Conservation (phyloP, 1,140 invertebrate species). For the Nymphalis io region DNA sequence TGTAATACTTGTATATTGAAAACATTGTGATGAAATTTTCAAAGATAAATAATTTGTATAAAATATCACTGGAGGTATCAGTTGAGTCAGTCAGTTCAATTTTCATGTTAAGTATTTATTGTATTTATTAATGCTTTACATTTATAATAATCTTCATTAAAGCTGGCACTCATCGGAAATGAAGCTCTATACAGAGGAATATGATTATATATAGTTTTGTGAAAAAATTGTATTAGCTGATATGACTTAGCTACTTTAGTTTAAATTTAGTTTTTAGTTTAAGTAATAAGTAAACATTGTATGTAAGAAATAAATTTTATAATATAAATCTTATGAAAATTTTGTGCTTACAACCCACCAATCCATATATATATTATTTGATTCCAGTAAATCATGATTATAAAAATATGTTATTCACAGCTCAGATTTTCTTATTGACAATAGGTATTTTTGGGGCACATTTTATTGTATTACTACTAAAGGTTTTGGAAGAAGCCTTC, state of each 20-base stretch:
- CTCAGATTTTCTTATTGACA: too few species aligned
- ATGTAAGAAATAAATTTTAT: conserved; percentile 79
- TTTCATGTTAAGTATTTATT: conserved; percentile 75
- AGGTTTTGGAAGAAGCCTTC: too few species aligned
- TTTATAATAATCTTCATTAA: conserved; percentile 48
- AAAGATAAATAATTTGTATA: conserved; percentile 65
- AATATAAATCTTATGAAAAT: conserved; percentile 37
- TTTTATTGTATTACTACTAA: too few species aligned
- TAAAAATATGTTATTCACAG: neutral
- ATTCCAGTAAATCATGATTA: neutral
- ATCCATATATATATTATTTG: neutral
- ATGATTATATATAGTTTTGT: conserved; percentile 62
- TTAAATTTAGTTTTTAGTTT: conserved; percentile 65
- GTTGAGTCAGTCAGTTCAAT: conserved; percentile 60
- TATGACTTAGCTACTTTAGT: conserved; percentile 70
- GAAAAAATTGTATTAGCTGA: conserved; percentile 69
- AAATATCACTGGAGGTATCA: conserved; percentile 54
- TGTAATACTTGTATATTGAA: conserved; percentile 71
- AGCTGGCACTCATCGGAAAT: conserved; percentile 62
- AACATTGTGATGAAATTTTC: conserved; percentile 68
- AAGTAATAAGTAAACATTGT: conserved; percentile 76
- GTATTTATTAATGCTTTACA: conserved; percentile 75
- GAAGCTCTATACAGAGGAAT: conserved; percentile 55
- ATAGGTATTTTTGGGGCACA: too few species aligned
- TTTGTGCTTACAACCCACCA: conserved; percentile 3